Evolutionary conservation across 1,140 invertebrate genomes (phyloP), one percentile per base, ranked within the genome.

Genomic region (Zaprionus inermis): DNA sequence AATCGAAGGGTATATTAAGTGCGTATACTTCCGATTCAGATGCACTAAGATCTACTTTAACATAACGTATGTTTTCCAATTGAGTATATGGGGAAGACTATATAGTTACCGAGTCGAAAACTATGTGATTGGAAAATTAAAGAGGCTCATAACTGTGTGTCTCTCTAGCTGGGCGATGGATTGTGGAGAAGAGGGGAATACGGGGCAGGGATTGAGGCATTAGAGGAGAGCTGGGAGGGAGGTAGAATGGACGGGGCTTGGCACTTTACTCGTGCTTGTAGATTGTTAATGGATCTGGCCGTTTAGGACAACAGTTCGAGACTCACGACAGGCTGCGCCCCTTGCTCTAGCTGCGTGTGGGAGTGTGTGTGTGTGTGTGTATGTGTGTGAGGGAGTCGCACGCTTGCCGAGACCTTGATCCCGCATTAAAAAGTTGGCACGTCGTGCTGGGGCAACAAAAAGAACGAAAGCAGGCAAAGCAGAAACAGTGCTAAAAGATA

Each of bases 391-490:
- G 67, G 22, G 63, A 64, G 69, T 58, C 72, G 77, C 61, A 54
- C 54, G 76, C 74, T 70, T 73, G 65, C 36, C 64, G 69, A 89
- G 84, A 89, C 84, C 84, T 89, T 89, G 84, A 89, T 89, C 84
- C 84, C 84, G 84, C 84, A 89, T 89, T 89, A 89, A 89, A 85
- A 85, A 78, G 74, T 81, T 84, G 81, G 81, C 81, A 85, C 78
- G 81, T 78, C 70, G 81, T 79, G 41, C 60, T 22, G 74, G 61
- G 41, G 64, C 74, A 74, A 69, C 56, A 79, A 69, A 68, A 52
- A 64, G 60, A 78, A 82, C 38, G 41, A 44, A 44, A 38, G 44
- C 63, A 36, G 58, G 57, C 38, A 67, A 52, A 36, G 2, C n/a
- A 64, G 24, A 28, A 72, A 68, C 34, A 72, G 76, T 34, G 76